Evolutionary conservation across 2,797 vertebrate species (phyloP), one percentile per base, ranked within the genome.

Genomic region (Galago senegalensis): DNA sequence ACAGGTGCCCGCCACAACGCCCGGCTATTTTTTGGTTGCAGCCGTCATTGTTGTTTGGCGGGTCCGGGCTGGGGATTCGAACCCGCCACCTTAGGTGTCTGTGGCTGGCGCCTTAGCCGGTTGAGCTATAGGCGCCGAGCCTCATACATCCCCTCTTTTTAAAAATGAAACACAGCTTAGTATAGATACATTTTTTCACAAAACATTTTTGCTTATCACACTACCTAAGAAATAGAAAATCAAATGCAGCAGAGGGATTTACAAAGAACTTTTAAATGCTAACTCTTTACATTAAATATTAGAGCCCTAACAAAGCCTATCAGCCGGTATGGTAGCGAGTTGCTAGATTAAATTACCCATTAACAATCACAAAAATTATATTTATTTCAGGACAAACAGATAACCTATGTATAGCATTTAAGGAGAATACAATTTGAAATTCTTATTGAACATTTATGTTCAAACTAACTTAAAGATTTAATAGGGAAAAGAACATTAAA

Each of bases 381-480:
- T 27, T 88, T 77, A 14, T 67, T 25, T 53, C 23, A 93, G 27
- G 37, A 69, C 7, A 34, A 13, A 67, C 2, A 37, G 23, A 49
- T 10, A 93, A 37, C 8, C 34, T 46, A 34, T 0, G 14, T 21
- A 12, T 3, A 34, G 0, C 11, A 37, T 40, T 4, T 40, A 92
- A 86, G 34, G 2, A 27, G 40, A 87, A 89, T 56, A 14, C 11
- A 75, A 63, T 60, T 70, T 93, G 8, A 76, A 95, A 89, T 18
- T 3, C 3, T 17, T 21, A 58, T 31, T 1, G 81, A 76, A 53
- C 1, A 87, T 85, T 83, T 91, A 61, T 3, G 31, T 53, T 46
- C 58, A 67, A 91, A 85, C 83, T 92, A 91, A 6, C 29, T 87
- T 67, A 65, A 81, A 20, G n/a, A 1, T 87, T 84, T 79, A 91